phyloP scores from a whole-genome alignment of 2,888 invertebrate genomes.

The Nesidiocoris tenuis region DNA sequence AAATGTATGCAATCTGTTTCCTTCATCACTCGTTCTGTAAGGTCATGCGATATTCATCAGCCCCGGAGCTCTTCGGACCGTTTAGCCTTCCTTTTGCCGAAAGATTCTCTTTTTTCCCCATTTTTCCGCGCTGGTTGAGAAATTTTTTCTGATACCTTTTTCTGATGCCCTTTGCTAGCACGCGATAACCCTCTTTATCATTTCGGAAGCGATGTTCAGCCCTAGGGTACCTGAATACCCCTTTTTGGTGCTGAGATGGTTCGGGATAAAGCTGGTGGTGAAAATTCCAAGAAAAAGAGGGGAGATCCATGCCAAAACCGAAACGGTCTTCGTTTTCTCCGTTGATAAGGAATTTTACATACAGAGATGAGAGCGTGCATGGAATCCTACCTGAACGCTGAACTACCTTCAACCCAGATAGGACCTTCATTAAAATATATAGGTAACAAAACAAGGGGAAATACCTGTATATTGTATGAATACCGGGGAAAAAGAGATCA shows the following conservation, averaged over 20 bases:
- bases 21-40: background rate
- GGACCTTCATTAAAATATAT: no score
- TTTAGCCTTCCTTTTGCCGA: background rate
- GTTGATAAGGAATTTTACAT: background rate
- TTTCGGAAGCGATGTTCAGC: background rate
- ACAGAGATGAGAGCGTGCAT: background rate
- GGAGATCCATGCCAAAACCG: background rate
- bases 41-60: background rate
- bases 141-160: background rate
- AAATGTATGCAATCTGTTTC: background rate
- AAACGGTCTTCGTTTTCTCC: background rate
- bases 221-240: background rate
- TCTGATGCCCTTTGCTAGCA: no score
- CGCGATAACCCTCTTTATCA: background rate
- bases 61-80: background rate
- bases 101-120: background rate
- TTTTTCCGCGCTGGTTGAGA: background rate
- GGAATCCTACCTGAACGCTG: background rate
- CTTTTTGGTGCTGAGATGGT: background rate
- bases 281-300: background rate
- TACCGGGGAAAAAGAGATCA: background rate
- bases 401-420: no score
- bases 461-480: background rate
- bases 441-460: no score
- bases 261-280: background rate